These are phyloP conservation scores for Oedothorax gibbosus DNA, from an alignment of 1,140 invertebrate genomes.

Conservation along the genomic window DNA sequence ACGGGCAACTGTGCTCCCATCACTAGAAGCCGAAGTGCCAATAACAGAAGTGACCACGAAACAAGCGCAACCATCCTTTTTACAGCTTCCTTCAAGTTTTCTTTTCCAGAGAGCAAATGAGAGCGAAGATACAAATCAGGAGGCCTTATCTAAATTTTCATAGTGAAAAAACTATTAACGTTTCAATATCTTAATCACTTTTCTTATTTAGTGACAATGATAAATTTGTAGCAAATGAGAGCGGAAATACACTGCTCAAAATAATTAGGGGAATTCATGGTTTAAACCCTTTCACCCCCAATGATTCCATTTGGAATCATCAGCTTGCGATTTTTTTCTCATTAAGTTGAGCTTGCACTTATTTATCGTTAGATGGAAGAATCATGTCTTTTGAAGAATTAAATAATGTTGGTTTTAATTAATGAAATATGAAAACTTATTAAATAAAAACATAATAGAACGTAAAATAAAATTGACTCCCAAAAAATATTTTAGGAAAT, in stretches of 20 bases:
- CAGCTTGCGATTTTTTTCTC: too few relatives aligned
- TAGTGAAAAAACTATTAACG: background rate
- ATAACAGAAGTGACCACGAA: slow-evolving; percentile 81
- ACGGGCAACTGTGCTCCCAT: slow-evolving; percentile 96
- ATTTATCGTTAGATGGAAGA: too few relatives aligned
- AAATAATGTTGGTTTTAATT: too few relatives aligned
- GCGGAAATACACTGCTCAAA: background rate
- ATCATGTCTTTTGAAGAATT: too few relatives aligned
- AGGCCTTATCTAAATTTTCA: slow-evolving; percentile 11
- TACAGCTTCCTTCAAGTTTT: slow-evolving; percentile 80
- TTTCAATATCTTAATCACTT: background rate
- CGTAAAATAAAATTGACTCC: too few relatives aligned
- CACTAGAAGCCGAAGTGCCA: slow-evolving; percentile 87
- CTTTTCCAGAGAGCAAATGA: slow-evolving; percentile 66
- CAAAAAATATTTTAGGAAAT: too few relatives aligned
- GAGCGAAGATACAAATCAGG: background rate
- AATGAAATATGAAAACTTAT: too few relatives aligned
- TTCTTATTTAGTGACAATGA: background rate
- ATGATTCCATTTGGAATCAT: too few relatives aligned
- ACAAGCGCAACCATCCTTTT: slow-evolving; percentile 81
- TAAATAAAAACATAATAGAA: too few relatives aligned
- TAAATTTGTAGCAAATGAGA: background rate
- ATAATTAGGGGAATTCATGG: too few relatives aligned
- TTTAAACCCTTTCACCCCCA: too few relatives aligned
- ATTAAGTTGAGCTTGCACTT: too few relatives aligned